These are phyloP conservation scores for Scaptomyza montana DNA, from an alignment of 1,140 invertebrate genomes.

Conservation along the genomic window DNA sequence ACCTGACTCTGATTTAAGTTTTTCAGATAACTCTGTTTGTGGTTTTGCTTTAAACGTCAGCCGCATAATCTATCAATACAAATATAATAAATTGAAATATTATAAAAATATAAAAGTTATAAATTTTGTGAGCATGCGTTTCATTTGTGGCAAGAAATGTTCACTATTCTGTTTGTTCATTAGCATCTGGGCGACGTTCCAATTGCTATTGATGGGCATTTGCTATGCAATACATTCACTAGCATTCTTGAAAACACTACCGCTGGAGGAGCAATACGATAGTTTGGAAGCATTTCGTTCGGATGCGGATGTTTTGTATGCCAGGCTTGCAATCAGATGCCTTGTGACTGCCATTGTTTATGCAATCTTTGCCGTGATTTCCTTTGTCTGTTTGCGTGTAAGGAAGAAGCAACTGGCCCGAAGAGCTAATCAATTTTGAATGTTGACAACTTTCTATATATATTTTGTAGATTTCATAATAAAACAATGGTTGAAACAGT, in stretches of 20 bases:
- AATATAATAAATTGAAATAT: neutral
- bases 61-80: neutral
- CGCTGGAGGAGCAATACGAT: neutral
- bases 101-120: too few relatives aligned
- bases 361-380: slow-evolving; percentile 24
- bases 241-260: slow-evolving; percentile 18
- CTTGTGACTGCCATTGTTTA: slow-evolving; percentile 36
- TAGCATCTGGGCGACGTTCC: slow-evolving; percentile 57
- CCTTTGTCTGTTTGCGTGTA: slow-evolving; percentile 5
- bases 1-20: slow-evolving; percentile 45
- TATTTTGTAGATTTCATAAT: slow-evolving; percentile 9
- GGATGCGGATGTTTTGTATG: slow-evolving; percentile 19
- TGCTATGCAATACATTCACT: slow-evolving; percentile 24
- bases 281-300: slow-evolving; percentile 21
- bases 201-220: slow-evolving; percentile 51
- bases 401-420: slow-evolving; percentile 1
- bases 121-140: slow-evolving; percentile 8
- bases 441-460: neutral
- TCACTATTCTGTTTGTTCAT: slow-evolving; percentile 49
- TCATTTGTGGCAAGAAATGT: slow-evolving; percentile 42
- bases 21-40: neutral
- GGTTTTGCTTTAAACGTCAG: slow-evolving; percentile 46
- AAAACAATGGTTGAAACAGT: slow-evolving; percentile 13
- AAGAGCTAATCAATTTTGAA: too few relatives aligned
- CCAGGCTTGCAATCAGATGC: slow-evolving; percentile 35